Percentiles rank a stretch among this genome's conserved stretches.
These are phyloP conservation scores for Doryteuthis pealeii DNA, from an alignment of 1,140 invertebrate genomes.

Conservation along the genomic window DNA sequence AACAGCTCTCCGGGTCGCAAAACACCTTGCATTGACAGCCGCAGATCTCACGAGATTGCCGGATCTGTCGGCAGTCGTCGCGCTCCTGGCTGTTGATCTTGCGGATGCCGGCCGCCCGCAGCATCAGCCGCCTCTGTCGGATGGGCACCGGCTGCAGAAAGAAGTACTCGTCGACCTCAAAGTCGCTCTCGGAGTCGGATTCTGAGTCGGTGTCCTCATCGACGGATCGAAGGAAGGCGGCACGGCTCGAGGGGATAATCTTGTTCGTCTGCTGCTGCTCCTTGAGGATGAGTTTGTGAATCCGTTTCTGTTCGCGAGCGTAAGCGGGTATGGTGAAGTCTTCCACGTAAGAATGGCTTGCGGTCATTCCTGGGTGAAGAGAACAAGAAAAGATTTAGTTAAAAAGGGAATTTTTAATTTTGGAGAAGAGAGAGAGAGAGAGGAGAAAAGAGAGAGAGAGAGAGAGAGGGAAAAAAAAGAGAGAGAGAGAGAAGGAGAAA, in stretches of 20 bases:
- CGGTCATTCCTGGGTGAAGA: conserved; percentile 72
- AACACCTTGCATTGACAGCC: conserved; percentile 91
- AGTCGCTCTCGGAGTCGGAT: conserved; percentile 43
- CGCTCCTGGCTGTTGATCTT: conserved; percentile 94
- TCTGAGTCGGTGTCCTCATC: conserved; percentile 31
- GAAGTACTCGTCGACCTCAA: conserved; percentile 81
- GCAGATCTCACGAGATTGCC: conserved; percentile 84
- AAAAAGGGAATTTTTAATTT: background rate
- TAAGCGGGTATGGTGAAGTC: conserved; percentile 80
- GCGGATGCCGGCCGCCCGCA: conserved; percentile 85
- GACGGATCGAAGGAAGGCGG: conserved; percentile 30
- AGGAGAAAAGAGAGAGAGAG: too few species aligned
- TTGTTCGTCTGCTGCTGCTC: conserved; percentile 70
- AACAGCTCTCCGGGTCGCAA: conserved; percentile 93
- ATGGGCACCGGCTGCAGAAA: conserved; percentile 89
- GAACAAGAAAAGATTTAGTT: conserved; percentile 12
- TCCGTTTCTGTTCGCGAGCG: conserved; percentile 79
- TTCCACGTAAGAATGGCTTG: conserved; percentile 76
- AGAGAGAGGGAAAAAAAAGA: too few species aligned
- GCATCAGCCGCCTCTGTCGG: conserved; percentile 80
- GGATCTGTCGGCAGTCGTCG: conserved; percentile 89
- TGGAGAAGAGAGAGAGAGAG: background rate
- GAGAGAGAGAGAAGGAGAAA: background rate
- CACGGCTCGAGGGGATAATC: conserved; percentile 29
- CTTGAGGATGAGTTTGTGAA: conserved; percentile 80